Base-by-base conservation (phyloP, 1,140 invertebrate species). In the Solenopsis fugax region DNA sequence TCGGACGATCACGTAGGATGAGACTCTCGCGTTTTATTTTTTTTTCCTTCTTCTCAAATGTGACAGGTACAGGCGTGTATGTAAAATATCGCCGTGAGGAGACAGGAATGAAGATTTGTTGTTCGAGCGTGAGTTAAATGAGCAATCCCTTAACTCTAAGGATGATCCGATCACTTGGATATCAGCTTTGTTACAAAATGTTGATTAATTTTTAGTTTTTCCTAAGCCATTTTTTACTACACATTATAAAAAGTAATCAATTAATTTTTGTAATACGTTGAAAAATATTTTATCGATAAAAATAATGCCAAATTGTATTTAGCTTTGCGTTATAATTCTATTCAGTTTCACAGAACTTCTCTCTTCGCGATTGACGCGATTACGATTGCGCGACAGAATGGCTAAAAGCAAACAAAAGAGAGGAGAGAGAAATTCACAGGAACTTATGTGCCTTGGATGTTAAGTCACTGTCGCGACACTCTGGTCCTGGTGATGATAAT, bases 1-100 rank as follows among this genome's bases (percentile, higher is more conserved):
- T 24, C 45, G 71, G 56, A 24, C 37, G 73, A 90, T 88, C 89
- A 90, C 80, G 88, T 90, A 85, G 85, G 88, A 90, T 62, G 86
- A 21, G 1, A 13, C 41, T 56, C 48, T 89, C 12, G 56, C 75
- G 62, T 85, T 56, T 71, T 62, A 64, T 84, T 85, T 58, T 58
- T 85, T 18, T 85, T 52, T 16, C 71, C 18, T 64, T 67, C 45
- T 54, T 48, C 77, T 62, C 69, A 45, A 73, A 84, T 62, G 69
- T 56, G 56, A 29, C 72, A 48, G 65, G 48, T 75, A 80, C 48
- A 41, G 67, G 21, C 50, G 50, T 21, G 60, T 76, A 76, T 58
- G 67, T 90, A 76, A 90, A 90, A 81, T 85, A 80, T 85, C 60
- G 67, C n/a, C 52, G 13, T 7, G 5, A 72, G 34, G 52, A n/a